Evolutionary conservation across 2,113 vertebrate species (phyloP), one percentile per base, ranked within the genome.

Genomic region (Cranoglanis bouderius): DNA sequence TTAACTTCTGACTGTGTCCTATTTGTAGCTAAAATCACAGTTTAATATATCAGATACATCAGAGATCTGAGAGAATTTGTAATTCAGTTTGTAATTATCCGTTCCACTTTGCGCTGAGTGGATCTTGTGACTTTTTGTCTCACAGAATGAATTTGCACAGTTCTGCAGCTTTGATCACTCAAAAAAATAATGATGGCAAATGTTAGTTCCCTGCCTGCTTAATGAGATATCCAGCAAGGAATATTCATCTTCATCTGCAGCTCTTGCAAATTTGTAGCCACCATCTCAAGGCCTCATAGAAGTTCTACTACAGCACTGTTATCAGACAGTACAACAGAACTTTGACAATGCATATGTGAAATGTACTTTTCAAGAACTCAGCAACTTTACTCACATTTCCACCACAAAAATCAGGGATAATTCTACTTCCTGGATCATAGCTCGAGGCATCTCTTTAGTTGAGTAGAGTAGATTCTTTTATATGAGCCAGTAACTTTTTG

Each of bases 171-270:
- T 80, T 78, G 87, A 90, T 88, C 65, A 38, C 35, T 49, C 63
- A 14, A 32, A 84, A 87, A 59, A 80, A 67, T 63, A 83, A 57
- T 61, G 84, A 78, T 87, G 57, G 70, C 63, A 43, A 85, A 88
- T 9, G n/a, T 74, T 82, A 61, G 1, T 87, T 46, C 85, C 63
- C 24, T 86, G 38, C 81, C 55, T 88, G 72, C 83, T 38, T 75
- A 24, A 82, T 29, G 57, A 87, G 86, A 87, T 82, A 70, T 87
- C 78, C 80, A 84, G 74, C 32, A 29, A 90, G 43, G 85, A 89
- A 65, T 87, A 80, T 89, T 82, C 53, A 55, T 82, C 83, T 90
- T 87, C 84, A 82, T 85, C 63, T 51, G 19, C 46, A 38, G 12
- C 38, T 35, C 32, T 67, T 74, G 35, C 19, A 49, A 74, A 82